Evolutionary conservation across 2,888 invertebrate species (phyloP).

Genomic region (Bellardia bayeri): DNA sequence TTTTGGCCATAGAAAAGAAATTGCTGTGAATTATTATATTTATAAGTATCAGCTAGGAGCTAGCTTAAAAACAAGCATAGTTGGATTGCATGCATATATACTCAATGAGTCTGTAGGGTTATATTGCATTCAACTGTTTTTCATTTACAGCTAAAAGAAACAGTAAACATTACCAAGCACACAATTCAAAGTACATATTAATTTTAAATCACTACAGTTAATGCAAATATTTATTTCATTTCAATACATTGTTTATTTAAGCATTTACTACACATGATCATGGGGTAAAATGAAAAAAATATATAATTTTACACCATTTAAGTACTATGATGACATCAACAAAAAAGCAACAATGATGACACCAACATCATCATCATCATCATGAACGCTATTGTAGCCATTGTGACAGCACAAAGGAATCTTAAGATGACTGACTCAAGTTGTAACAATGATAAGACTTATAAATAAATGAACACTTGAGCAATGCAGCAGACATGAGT

Average conservation of each 20-base stretch:
- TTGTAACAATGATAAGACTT: constrained; percentile 47
- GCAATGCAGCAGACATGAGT: constrained; percentile 53
- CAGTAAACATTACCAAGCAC: too few species aligned
- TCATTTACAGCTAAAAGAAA: too few species aligned
- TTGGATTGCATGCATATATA: too few species aligned
- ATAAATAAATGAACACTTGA: constrained; percentile 71
- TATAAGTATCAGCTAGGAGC: too few species aligned
- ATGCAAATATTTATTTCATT: not conserved
- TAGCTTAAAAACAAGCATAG: too few species aligned
- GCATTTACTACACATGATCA: constrained; percentile 5
- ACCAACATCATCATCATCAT: constrained; percentile 6
- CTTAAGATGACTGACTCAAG: constrained; percentile 57
- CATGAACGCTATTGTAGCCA: constrained; percentile 7
- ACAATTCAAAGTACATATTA: not conserved
- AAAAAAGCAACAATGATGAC: constrained; percentile 22
- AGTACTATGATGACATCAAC: constrained; percentile 20
- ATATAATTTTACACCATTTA: constrained; percentile 2
- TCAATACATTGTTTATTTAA: constrained; percentile 11
- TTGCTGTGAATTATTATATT: too few species aligned
- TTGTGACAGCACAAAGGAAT: constrained; percentile 18
- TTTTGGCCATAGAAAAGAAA: too few species aligned
- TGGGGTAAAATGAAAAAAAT: not conserved
- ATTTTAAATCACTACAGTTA: not conserved
- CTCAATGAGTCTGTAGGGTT: too few species aligned
- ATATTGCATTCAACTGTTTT: too few species aligned